Evolutionary conservation across 1,140 invertebrate genomes (phyloP).

Genomic region (Mycetomoellerius zeteki): DNA sequence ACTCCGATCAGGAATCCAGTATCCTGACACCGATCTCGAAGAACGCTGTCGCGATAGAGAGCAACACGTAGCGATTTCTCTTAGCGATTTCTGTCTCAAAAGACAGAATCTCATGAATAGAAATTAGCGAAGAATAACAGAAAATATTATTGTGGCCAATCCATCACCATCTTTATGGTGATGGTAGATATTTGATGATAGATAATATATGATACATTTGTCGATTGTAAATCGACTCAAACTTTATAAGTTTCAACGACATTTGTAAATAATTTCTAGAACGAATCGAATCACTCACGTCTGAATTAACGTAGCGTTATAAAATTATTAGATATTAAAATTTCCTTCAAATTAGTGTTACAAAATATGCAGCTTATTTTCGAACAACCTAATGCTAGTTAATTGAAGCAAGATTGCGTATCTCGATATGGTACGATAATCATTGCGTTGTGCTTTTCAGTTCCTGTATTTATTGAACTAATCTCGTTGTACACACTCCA

Average conservation of each 20-base stretch:
- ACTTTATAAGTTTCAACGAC: neutral
- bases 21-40: slow-evolving; percentile 73
- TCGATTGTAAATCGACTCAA: neutral
- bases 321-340: neutral
- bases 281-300: neutral
- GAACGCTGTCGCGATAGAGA: slow-evolving; percentile 15
- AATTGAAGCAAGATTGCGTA: slow-evolving; percentile 23
- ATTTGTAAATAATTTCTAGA: neutral
- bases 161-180: neutral
- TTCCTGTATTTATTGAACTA: slow-evolving; percentile 64
- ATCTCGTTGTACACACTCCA: slow-evolving; percentile 8
- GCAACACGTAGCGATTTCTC: slow-evolving; percentile 22
- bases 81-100: too few species aligned
- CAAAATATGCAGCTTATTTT: slow-evolving; percentile 14
- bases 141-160: slow-evolving; percentile 7
- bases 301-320: neutral
- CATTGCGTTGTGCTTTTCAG: slow-evolving; percentile 40
- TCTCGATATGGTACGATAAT: slow-evolving; percentile 3
- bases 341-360: neutral
- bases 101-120: neutral
- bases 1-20: slow-evolving; percentile 81
- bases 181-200: slow-evolving; percentile 1
- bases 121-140: neutral
- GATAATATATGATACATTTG: neutral
- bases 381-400: neutral